Base-by-base conservation (phyloP, 2,113 vertebrate genomes). In the Irena cyanogastra region DNA sequence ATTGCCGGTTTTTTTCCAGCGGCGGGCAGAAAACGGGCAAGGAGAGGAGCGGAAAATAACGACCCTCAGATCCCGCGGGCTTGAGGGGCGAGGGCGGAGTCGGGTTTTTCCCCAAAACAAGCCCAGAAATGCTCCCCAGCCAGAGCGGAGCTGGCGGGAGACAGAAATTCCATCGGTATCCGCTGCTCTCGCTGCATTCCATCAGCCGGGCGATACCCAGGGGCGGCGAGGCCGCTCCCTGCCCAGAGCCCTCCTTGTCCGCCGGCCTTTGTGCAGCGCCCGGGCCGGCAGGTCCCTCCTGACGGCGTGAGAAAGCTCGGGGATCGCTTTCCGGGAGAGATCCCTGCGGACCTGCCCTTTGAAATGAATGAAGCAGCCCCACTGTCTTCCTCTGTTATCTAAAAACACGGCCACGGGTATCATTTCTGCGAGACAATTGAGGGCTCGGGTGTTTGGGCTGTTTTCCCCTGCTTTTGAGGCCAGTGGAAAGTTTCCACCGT, bases 141-240 rank as follows among this genome's bases (percentile, higher is more conserved):
- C 39, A 30, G 22, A 72, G 22, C 76, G 11, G 61, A 16, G 70
- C 70, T 63, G 61, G 56, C 21, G 47, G 57, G 63, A 60, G 81
- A 10, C 3, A 8, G 81, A 50, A 79, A 24, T 79, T 37, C 17
- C 6, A 1, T 41, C 24, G 1, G 60, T 3, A 7, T 24, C 47
- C 1, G 22, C 64, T 30, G 64, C 17, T 11, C 9, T 30, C 9
- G 0, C 12, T 3, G 81, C 24, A 30, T 77, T 30, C 50, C 13
- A 0, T 6, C 12, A 1, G 79, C 8, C 56, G 0, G 0, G 86
- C 2, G 69, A 1, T 35, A 0, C 10, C n/a, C 57, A 1, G 0
- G 47, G 75, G 35, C 16, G 3, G 41, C 2, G 77, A 63, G 47
- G 17, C 27, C 27, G 1, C 28, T 49, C 3, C 3, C 0, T 3